Conservation (phyloP, 2,888 invertebrate genomes). For the Serrognathus titanus region DNA sequence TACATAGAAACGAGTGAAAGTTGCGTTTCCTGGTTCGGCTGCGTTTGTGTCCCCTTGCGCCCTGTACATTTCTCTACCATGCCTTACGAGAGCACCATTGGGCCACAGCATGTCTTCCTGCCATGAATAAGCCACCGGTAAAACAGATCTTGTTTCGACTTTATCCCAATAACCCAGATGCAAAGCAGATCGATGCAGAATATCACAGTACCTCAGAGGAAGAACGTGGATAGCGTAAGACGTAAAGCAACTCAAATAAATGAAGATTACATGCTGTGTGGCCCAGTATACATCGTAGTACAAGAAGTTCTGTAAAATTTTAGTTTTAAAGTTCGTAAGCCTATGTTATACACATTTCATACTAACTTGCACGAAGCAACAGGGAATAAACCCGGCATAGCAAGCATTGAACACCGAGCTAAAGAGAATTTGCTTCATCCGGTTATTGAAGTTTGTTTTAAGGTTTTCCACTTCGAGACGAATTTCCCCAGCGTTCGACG, state of each 20-base stretch:
- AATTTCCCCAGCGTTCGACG: slow-evolving; percentile 65
- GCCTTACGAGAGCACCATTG: slow-evolving; percentile 70
- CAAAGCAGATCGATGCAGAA: slow-evolving; percentile 82
- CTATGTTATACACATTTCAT: neutral
- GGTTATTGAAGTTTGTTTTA: slow-evolving; percentile 81
- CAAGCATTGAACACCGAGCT: slow-evolving; percentile 81
- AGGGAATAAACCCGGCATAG: slow-evolving; percentile 84
- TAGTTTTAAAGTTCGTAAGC: neutral
- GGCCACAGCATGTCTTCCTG: slow-evolving; percentile 65
- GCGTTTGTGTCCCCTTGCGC: slow-evolving; percentile 78
- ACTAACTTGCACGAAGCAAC: slow-evolving; percentile 88
- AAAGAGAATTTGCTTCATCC: slow-evolving; percentile 81
- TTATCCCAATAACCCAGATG: slow-evolving; percentile 79
- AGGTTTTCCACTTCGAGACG: slow-evolving; percentile 83
- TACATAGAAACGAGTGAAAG: slow-evolving; percentile 84
- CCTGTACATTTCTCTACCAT: slow-evolving; percentile 69
- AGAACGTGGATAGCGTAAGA: slow-evolving; percentile 70
- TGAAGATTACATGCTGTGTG: slow-evolving; percentile 77
- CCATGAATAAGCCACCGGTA: slow-evolving; percentile 50
- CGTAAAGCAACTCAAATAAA: slow-evolving; percentile 81
- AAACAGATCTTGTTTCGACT: slow-evolving; percentile 47
- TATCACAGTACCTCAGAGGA: slow-evolving; percentile 73
- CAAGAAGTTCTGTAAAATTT: slow-evolving; percentile 54
- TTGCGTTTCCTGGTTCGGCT: slow-evolving; percentile 80
- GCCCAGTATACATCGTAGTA: slow-evolving; percentile 84